A percentile compares a stretch with the other conserved stretches of the same genome.
phyloP scores from a whole-genome alignment of 2,113 vertebrate genomes.

The Protobothrops mucrosquamatus region DNA sequence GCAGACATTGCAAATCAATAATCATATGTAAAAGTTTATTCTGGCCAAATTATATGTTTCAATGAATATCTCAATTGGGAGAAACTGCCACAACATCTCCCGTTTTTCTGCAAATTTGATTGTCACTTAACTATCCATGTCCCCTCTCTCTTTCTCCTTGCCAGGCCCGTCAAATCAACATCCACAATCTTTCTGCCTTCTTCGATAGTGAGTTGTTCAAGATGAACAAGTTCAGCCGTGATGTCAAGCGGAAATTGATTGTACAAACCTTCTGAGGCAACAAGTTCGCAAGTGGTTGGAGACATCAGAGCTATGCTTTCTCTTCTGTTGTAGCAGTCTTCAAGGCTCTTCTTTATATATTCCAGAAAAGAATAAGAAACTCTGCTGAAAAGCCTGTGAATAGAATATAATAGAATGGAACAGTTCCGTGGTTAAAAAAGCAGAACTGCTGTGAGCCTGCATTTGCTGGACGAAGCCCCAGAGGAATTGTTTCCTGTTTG shows the following conservation, averaged over 20 bases:
- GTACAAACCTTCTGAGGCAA: conserved; percentile 85
- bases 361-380: neutral
- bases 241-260: conserved; percentile 88
- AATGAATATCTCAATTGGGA: neutral
- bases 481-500: neutral
- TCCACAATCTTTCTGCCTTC: conserved; percentile 91
- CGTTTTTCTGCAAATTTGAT: neutral
- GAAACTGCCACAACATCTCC: neutral
- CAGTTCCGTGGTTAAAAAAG: conserved; percentile 23
- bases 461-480: conserved; percentile 19
- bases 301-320: conserved; percentile 10
- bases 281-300: neutral
- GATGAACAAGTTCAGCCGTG: conserved; percentile 87
- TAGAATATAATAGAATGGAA: conserved; percentile 50
- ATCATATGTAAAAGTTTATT: neutral
- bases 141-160: neutral
- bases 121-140: neutral
- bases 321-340: neutral
- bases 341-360: conserved; percentile 7
- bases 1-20: neutral
- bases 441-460: conserved; percentile 14
- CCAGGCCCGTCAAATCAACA: conserved; percentile 95
- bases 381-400: conserved; percentile 43
- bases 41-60: neutral
- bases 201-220: conserved; percentile 90